Evolutionary conservation across 2,888 invertebrate genomes (phyloP).

Genomic region (Erannis defoliaria): DNA sequence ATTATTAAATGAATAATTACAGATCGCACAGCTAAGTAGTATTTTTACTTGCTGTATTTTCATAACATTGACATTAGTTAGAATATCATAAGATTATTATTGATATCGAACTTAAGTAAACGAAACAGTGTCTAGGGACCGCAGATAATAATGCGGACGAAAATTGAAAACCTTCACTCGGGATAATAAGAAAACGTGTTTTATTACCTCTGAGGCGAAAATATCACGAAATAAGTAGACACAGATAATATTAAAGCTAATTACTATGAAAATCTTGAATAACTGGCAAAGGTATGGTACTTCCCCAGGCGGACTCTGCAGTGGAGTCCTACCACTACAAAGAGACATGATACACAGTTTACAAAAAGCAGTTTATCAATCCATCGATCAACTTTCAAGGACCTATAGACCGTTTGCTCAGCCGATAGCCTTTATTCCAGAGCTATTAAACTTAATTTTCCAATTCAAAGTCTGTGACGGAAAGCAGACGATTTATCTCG

Average conservation of each 20-base stretch:
- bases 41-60: not conserved
- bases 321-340: no score
- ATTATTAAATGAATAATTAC: no score
- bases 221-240: conserved; percentile 3
- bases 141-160: conserved; percentile 15
- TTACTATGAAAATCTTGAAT: no score
- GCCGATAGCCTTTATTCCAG: not conserved
- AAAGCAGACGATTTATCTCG: conserved; percentile 68
- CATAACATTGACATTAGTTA: not conserved
- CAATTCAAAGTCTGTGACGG: conserved; percentile 61
- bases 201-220: conserved; percentile 12
- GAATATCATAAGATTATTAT: conserved; percentile 6
- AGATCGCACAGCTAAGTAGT: no score
- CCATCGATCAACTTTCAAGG: no score
- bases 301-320: no score
- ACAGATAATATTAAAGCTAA: not conserved
- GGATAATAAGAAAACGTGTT: conserved; percentile 13
- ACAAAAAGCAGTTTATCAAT: no score
- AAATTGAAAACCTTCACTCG: conserved; percentile 12
- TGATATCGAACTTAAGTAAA: conserved; percentile 1
- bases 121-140: conserved; percentile 7
- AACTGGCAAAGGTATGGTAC: no score
- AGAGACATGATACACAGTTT: no score
- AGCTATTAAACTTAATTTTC: conserved; percentile 54
- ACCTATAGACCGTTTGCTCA: not conserved